phyloP scores from a whole-genome alignment of 2,888 invertebrate genomes.

The Nebria brevicollis region DNA sequence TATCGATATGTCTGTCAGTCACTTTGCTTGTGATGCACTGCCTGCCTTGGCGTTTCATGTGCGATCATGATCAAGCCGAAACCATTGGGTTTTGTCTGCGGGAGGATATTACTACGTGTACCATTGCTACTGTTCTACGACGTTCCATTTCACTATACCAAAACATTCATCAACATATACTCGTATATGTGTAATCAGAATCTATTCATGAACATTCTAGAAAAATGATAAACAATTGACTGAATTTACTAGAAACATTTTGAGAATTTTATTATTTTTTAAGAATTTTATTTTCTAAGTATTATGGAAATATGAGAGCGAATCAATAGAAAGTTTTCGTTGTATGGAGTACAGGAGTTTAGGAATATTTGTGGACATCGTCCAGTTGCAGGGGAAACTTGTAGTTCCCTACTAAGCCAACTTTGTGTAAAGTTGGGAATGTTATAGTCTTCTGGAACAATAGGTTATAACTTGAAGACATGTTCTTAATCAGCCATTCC shows the following conservation, averaged over 20 bases:
- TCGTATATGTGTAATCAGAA: too few relatives aligned
- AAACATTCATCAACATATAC: too few relatives aligned
- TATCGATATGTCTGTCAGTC: constrained; percentile 56
- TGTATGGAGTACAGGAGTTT: background rate
- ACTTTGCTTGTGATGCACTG: background rate
- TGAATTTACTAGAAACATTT: too few relatives aligned
- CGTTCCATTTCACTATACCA: too few relatives aligned
- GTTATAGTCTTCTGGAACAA: constrained; percentile 43
- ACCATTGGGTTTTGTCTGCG: constrained; percentile 18
- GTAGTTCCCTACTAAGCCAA: constrained; percentile 42
- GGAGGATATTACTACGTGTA: constrained; percentile 31
- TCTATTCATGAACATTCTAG: too few relatives aligned
- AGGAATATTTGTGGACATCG: constrained; percentile 35
- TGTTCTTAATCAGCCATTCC: constrained; percentile 37
- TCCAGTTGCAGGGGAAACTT: constrained; percentile 37
- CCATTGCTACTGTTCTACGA: background rate
- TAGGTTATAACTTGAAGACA: constrained; percentile 37
- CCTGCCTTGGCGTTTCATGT: background rate
- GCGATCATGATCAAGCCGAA: background rate
- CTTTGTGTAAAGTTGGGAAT: constrained; percentile 38
- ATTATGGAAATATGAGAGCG: constrained; percentile 27
- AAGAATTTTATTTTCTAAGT: too few relatives aligned
- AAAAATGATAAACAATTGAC: too few relatives aligned
- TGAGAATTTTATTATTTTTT: too few relatives aligned
- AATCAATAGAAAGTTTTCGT: constrained; percentile 1